Conservation (phyloP, 2,797 vertebrate genomes). For the Molossus alvarezi region DNA sequence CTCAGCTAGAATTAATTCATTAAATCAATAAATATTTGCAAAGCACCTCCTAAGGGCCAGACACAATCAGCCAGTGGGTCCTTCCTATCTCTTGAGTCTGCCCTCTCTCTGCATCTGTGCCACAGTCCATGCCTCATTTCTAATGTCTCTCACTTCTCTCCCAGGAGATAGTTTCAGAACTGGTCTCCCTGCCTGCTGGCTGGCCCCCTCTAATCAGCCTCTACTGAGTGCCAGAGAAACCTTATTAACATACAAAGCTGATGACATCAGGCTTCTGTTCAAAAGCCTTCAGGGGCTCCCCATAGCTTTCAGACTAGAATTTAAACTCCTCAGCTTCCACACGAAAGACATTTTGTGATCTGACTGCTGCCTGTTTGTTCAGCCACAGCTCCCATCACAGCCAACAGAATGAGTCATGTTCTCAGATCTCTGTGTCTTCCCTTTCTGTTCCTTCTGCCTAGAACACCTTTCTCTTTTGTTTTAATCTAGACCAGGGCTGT, state of each 20-base stretch:
- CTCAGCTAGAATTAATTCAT: background rate
- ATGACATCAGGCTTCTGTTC: constrained; percentile 55
- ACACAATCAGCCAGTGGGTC: background rate
- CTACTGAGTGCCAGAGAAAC: background rate
- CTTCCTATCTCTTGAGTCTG: background rate
- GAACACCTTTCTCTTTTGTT: background rate
- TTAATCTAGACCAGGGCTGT: background rate
- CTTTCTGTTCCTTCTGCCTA: background rate
- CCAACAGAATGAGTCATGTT: background rate
- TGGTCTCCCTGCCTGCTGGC: background rate
- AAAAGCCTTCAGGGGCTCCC: constrained; percentile 51
- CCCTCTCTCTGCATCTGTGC: background rate
- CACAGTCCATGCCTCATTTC: background rate
- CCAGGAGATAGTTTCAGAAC: background rate
- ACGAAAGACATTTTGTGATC: background rate
- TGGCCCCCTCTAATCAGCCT: background rate
- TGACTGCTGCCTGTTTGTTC: constrained; percentile 30
- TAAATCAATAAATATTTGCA: background rate
- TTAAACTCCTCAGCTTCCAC: constrained; percentile 38
- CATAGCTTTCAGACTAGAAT: background rate
- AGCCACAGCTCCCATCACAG: background rate
- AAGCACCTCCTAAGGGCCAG: background rate
- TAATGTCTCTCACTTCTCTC: background rate
- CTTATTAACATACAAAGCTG: constrained; percentile 50
- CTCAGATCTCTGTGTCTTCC: background rate